Conservation (phyloP, 2,888 invertebrate species). For the Ochropleura leucogaster region DNA sequence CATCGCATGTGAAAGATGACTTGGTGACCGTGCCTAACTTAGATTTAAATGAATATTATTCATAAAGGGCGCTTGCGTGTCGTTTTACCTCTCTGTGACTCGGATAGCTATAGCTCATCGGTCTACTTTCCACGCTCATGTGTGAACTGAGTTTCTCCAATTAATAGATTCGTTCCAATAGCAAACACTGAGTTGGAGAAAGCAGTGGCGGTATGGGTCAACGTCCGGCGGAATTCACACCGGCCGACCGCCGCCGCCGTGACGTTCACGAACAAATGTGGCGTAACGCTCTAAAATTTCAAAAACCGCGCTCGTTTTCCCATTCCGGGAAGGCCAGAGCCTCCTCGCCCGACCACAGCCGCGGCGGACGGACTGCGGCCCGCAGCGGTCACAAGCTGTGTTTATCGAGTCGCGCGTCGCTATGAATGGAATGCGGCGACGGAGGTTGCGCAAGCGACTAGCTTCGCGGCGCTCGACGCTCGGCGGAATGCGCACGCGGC, state of each 20-base stretch:
- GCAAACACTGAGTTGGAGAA: conserved; percentile 89
- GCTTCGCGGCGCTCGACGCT: conserved; percentile 80
- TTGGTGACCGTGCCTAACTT: conserved; percentile 38
- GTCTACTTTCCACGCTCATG: conserved; percentile 89
- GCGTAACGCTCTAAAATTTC: conserved; percentile 88
- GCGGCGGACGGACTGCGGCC: conserved; percentile 52
- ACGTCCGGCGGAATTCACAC: conserved; percentile 88
- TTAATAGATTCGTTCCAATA: conserved; percentile 91
- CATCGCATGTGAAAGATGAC: conserved; percentile 15
- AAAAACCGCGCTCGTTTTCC: conserved; percentile 84
- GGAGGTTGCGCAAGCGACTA: conserved; percentile 88
- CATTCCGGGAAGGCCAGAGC: conserved; percentile 81
- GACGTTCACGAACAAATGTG: conserved; percentile 88
- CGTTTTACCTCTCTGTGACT: conserved; percentile 63
- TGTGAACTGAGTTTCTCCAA: conserved; percentile 90
- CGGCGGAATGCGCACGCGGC: conserved; percentile 78
- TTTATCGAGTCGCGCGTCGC: conserved; percentile 79
- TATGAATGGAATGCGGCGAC: conserved; percentile 90
- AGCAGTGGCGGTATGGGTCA: conserved; percentile 87
- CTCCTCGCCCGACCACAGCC: conserved; percentile 54
- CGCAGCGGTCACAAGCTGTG: conserved; percentile 67
- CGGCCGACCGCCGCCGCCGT: conserved; percentile 86
- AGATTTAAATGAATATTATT: conserved; percentile 53
- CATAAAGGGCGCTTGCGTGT: conserved; percentile 60
- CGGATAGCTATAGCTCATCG: conserved; percentile 79